Conservation (phyloP, 2,797 vertebrate species). For the Megalops cyprinoides region DNA sequence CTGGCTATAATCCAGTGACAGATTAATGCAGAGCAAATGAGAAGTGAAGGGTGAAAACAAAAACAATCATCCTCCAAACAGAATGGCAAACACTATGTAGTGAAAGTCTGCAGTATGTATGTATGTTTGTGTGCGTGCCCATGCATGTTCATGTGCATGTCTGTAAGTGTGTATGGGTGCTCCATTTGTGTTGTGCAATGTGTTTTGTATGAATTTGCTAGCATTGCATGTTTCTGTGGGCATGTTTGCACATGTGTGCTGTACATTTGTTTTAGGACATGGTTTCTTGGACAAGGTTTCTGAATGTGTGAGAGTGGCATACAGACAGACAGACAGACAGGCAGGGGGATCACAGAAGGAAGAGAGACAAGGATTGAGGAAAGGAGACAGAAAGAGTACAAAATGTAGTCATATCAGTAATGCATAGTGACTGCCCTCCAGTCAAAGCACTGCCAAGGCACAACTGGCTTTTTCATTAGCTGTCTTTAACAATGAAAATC, state of each 20-base stretch:
- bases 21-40: slow-evolving; percentile 24
- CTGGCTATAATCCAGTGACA: slow-evolving; percentile 17
- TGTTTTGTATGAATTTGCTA: too few species aligned
- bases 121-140: background rate
- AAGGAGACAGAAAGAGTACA: too few species aligned
- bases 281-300: too few species aligned
- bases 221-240: background rate
- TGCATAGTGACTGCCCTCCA: too few species aligned
- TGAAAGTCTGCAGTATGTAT: background rate
- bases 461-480: background rate
- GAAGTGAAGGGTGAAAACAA: slow-evolving; percentile 23
- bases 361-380: too few species aligned
- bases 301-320: too few species aligned
- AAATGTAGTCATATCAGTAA: too few species aligned
- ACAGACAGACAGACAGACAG: too few species aligned
- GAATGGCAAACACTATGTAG: background rate
- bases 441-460: too few species aligned
- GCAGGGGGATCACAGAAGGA: too few species aligned
- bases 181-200: background rate
- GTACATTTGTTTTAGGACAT: too few species aligned
- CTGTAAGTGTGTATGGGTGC: background rate
- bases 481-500: background rate
- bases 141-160: background rate
- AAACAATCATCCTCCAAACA: background rate
- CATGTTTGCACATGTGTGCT: background rate